Evolutionary conservation across 2,113 vertebrate species (phyloP), one percentile per base, ranked within the genome.

Genomic region (Steatornis caripensis): DNA sequence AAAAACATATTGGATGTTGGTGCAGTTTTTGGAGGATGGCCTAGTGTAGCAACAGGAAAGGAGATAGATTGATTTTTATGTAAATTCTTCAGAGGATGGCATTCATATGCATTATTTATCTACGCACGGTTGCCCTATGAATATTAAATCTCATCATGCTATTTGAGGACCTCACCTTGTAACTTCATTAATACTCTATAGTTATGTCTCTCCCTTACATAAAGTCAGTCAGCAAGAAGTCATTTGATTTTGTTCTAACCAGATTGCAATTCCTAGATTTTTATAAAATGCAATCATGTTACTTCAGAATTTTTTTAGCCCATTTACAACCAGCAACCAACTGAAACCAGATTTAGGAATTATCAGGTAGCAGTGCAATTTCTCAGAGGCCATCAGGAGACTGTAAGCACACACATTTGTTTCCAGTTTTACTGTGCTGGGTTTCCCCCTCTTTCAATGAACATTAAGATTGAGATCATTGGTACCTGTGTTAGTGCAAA

Each of bases 111-210:
- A 84, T 82, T 89, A 92, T 66, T 93, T 84, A 92, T 69, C 68
- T 45, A 20, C 37, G 20, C 26, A 57, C 0, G 2, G 37, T 80
- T 80, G 17, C 10, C 64, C 69, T 46, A 62, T 71, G 80, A 92
- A 91, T 93, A 72, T 82, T 82, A 87, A 89, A 79, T 82, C 18
- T 84, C 46, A 76, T 75, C 0, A 2, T 64, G 24, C 61, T 86
- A 90, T 72, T 86, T 82, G 82, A 93, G 48, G 66, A 82, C 74
- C 82, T 74, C 36, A 89, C 57, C 90, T 86, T 95, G 84, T 94
- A 91, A 65, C 54, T 95, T 87, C 61, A 90, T 87, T 94, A 93
- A 77, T 68, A 54, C 26, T 74, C 58, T 15, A 65, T 19, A 76
- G 57, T 93, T 84, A 57, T 12, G 11, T 37, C 41, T 93, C 87